Base-by-base conservation (phyloP, 2,797 vertebrate species). In the Argentina silus region DNA sequence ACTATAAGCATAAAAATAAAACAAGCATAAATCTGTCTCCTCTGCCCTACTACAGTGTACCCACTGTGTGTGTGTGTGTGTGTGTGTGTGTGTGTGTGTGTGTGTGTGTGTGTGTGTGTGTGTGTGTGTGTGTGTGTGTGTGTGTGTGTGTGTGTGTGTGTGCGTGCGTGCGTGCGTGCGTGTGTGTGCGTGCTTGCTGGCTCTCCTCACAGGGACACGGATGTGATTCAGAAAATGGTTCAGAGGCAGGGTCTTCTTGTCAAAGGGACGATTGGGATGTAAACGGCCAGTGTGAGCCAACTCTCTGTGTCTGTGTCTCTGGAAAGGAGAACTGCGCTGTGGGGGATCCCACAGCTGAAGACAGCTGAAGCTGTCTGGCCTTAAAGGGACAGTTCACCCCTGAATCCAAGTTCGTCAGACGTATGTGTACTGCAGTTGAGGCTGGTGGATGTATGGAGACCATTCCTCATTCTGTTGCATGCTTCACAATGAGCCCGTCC, bases 161-260 rank as follows among this genome's bases (percentile, higher is more conserved):
- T 60, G 57, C 21, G 57, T 60, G 57, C 21, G 19, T 23, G 21
- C 59, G 4, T 61, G 59, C 6, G 59, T 61, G 59, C 21, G 5
- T 21, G 10, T 62, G 12, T 4, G 27, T 36, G 2, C 27, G 1
- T 36, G 27, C 27, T 36, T 36, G 27, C 27, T 36, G 27, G 56
- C 5, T 44, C 8, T 60, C 45, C 66, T 74, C 70, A 62, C 55
- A 53, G 67, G 72, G 36, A 27, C 63, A 45, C 65, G 81, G 75
- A 85, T 78, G 67, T 69, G 71, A 71, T 55, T 72, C 70, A 81
- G 36, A 11, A 17, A 36, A 15, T 9, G 64, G 42, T 55, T 12
- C 42, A 69, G 69, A 47, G 67, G 65, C 45, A 68, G 74, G 67
- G 75, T 47, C 21, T 53, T 67, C 6, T 71, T 79, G 69, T 82